Evolutionary conservation across 2,113 vertebrate species (phyloP).

Genomic region (Malaclemys terrapin): DNA sequence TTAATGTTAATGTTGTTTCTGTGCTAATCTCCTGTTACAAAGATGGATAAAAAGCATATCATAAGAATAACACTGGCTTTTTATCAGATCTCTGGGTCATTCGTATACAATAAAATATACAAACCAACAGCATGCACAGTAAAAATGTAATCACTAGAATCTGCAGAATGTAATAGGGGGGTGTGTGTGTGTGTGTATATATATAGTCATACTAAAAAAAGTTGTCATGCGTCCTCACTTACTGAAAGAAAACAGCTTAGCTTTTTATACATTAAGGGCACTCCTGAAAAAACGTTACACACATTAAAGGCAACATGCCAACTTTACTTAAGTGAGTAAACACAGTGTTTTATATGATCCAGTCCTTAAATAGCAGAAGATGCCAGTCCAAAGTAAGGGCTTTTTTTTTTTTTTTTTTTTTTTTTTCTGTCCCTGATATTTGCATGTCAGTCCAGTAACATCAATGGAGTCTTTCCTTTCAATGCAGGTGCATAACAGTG

Average conservation of each 20-base stretch:
- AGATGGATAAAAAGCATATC: background rate
- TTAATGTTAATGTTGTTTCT: background rate
- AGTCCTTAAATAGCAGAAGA: background rate
- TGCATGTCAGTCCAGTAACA: background rate
- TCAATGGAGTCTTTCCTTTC: background rate
- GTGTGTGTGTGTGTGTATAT: background rate
- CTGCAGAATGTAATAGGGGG: background rate
- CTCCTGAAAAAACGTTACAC: background rate
- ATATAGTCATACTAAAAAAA: background rate
- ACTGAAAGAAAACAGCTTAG: background rate
- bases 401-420: background rate
- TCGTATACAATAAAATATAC: background rate
- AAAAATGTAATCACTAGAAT: background rate
- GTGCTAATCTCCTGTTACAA: background rate
- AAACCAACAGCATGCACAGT: background rate
- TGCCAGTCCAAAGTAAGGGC: background rate
- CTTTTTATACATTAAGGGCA: background rate
- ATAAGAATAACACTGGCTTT: background rate
- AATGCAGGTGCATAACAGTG: background rate
- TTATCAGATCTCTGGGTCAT: background rate
- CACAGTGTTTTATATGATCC: background rate
- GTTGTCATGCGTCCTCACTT: fast-evolving
- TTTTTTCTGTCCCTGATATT: background rate
- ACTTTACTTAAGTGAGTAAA: background rate
- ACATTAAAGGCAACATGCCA: background rate